Percentiles rank a stretch among this genome's conserved stretches.
Conservation (phyloP, 2,888 invertebrate genomes). For the Polydrusus cervinus region DNA sequence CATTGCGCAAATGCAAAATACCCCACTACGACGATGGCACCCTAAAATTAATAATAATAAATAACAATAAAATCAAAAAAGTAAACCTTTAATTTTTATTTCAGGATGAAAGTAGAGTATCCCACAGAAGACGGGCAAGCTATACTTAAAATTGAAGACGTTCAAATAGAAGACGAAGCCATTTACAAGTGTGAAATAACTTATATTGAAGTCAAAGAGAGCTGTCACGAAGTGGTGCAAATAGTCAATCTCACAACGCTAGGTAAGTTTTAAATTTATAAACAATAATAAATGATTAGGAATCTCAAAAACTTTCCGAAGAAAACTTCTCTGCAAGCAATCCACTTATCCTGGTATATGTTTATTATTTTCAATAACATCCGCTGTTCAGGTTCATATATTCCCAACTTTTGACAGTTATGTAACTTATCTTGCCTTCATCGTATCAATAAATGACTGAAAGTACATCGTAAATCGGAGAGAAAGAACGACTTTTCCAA, state of each 20-base stretch:
- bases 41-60: too few species aligned
- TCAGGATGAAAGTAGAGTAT: constrained; percentile 83
- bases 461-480: constrained; percentile 1
- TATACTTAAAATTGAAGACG: constrained; percentile 79
- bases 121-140: constrained; percentile 77
- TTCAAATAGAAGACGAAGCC: constrained; percentile 84
- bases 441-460: constrained; percentile 7
- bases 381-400: constrained; percentile 13
- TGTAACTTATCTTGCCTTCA: constrained; percentile 17
- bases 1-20: too few species aligned
- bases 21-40: too few species aligned
- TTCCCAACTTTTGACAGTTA: constrained; percentile 19
- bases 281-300: not conserved
- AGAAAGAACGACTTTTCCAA: not conserved
- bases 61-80: not conserved
- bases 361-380: constrained; percentile 20
- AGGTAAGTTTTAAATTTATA: constrained; percentile 76
- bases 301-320: not conserved
- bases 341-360: not conserved
- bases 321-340: constrained; percentile 1
- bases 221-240: constrained; percentile 84
- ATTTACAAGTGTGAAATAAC: constrained; percentile 89
- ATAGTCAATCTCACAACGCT: constrained; percentile 85
- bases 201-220: constrained; percentile 84
- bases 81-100: constrained; percentile 62